Evolutionary conservation across 2,113 vertebrate species (phyloP).

Genomic region (Leptobrachium ailaonicum): DNA sequence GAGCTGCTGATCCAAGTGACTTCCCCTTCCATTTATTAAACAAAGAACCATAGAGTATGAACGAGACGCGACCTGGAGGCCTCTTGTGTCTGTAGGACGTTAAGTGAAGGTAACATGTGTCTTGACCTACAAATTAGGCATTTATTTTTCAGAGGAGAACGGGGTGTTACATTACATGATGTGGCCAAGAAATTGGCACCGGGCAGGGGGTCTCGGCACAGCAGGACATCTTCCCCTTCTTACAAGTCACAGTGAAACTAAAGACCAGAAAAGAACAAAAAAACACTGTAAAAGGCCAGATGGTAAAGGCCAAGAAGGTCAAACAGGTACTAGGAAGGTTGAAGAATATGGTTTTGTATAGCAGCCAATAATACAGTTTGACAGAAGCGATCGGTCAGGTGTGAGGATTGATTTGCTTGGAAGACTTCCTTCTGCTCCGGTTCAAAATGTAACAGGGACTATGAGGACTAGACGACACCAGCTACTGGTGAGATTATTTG

Average conservation of each 20-base stretch:
- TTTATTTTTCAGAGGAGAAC: not conserved
- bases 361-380: slow-evolving; percentile 55
- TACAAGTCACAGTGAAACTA: not conserved
- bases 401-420: slow-evolving; percentile 36
- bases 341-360: slow-evolving; percentile 10
- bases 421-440: not conserved
- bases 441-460: not conserved
- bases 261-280: not conserved
- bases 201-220: not conserved
- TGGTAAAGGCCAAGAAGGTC: slow-evolving; percentile 30
- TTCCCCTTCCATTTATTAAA: too few species aligned
- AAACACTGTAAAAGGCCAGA: slow-evolving; percentile 36
- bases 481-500: not conserved
- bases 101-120: slow-evolving; percentile 16
- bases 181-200: slow-evolving; percentile 15
- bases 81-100: not conserved
- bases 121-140: slow-evolving; percentile 25
- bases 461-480: not conserved
- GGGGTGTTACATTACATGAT: slow-evolving; percentile 21
- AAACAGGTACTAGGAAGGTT: not conserved
- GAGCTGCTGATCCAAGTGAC: too few species aligned
- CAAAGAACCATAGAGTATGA: too few species aligned
- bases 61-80: too few species aligned
- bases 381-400: slow-evolving; percentile 34
- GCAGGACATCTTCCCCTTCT: not conserved